Base-by-base conservation (phyloP, 2,888 invertebrate genomes). In the Diabrotica balteata region DNA sequence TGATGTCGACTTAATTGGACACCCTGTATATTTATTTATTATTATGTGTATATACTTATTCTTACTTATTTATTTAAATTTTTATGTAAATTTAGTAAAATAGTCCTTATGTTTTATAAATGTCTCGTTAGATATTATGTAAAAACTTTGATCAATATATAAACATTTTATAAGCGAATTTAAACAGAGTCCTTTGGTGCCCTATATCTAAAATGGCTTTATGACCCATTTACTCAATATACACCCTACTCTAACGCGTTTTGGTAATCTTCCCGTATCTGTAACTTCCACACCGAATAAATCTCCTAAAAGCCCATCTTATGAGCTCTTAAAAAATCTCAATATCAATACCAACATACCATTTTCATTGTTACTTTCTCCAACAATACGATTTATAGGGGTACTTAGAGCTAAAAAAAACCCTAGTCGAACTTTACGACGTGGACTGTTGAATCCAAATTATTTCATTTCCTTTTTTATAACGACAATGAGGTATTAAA, bases 391-490 rank as follows among this genome's bases (percentile, higher is more conserved):
- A 71, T 71, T 73, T 73, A 71, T 66, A 55, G 59, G 63, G 62
- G 64, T 66, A 69, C 70, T 73, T 68, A 67, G 65, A 65, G 69
- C 63, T 66, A 57, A 68, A 70, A 73, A 32, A 71, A 73, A 53
- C 64, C 63, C 61, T 54, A 64, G 32, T 64, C 59, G 53, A 69
- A 73, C 52, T 73, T 73, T 73, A 73, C 72, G 73, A 73, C 57
- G 63, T 64, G 59, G 59, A 70, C 68, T 69, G 66, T 70, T 73
- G 72, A 70, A 73, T 73, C 67, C 72, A 72, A 73, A 73, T 73
- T 72, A 72, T 74, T 74, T 72, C 73, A 73, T 73, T 73, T 72
- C 67, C 70, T 68, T 74, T 73, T 72, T 74, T 72, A 74, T 71
- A 66, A 67, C 69, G 64, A 66, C 73, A 69, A 69, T 60, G 64